These are phyloP conservation scores for Plotosus lineatus DNA, from an alignment of 2,113 vertebrate species.

Conservation along the genomic window DNA sequence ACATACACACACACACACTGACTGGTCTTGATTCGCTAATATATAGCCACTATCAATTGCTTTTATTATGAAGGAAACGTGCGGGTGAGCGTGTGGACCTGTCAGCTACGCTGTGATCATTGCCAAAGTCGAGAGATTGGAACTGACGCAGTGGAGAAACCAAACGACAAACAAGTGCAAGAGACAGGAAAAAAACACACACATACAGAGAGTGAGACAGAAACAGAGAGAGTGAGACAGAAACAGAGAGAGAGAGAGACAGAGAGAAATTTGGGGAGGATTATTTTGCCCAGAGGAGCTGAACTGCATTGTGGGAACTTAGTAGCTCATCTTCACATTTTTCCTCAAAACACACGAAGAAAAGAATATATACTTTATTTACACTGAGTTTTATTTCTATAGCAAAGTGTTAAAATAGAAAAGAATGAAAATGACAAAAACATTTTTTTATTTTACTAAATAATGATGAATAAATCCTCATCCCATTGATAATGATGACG, in stretches of 20 bases:
- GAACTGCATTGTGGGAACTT: neutral
- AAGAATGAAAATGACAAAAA: no score
- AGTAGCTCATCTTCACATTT: neutral
- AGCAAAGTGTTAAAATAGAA: neutral
- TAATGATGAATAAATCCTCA: no score
- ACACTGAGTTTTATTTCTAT: neutral
- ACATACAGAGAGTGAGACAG: slow-evolving; percentile 5
- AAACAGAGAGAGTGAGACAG: no score
- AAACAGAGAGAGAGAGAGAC: no score
- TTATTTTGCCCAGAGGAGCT: slow-evolving; percentile 18
- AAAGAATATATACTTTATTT: neutral
- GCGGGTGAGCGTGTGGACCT: slow-evolving; percentile 1
- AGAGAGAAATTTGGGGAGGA: neutral
- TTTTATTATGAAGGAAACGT: slow-evolving; percentile 39
- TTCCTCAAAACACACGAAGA: neutral
- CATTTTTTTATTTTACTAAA: no score
- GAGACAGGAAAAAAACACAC: slow-evolving; percentile 2
- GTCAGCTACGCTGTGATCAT: slow-evolving; percentile 24
- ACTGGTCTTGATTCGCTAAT: slow-evolving; percentile 12
- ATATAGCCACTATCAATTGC: slow-evolving; percentile 40
- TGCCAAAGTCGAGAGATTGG: neutral
- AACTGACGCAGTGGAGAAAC: slow-evolving; percentile 25
- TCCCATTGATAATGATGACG: no score
- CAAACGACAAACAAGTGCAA: neutral
- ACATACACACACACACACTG: neutral